Evolutionary conservation across 1,140 invertebrate species (phyloP).

Genomic region (Ephestia elutella): DNA sequence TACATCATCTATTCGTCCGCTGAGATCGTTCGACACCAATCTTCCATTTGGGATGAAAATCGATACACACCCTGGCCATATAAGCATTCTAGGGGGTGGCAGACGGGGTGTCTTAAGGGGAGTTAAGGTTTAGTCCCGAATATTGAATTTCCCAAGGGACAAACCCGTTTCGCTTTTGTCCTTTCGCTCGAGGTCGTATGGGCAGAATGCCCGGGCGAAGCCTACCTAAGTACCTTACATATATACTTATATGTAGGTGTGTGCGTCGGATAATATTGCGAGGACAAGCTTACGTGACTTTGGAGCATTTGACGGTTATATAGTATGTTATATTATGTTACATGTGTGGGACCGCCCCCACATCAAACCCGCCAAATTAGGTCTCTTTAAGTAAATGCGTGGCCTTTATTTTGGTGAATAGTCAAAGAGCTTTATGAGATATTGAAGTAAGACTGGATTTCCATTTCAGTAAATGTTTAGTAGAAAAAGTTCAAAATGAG

Average conservation of each 20-base stretch:
- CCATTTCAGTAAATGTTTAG: too few relatives aligned
- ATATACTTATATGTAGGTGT: conserved; percentile 38
- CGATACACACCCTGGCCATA: conserved; percentile 73
- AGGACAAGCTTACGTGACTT: conserved; percentile 66
- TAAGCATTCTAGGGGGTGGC: conserved; percentile 69
- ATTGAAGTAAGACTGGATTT: too few relatives aligned
- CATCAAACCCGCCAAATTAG: conserved; percentile 64
- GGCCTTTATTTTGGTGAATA: conserved; percentile 3
- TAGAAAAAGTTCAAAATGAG: too few relatives aligned
- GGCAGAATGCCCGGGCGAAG: conserved; percentile 60
- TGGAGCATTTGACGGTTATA: conserved; percentile 56
- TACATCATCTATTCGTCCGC: conserved; percentile 72
- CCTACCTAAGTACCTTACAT: conserved; percentile 32
- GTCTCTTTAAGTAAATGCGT: conserved; percentile 35
- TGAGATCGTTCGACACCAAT: conserved; percentile 70
- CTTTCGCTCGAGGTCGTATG: conserved; percentile 66
- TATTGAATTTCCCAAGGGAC: conserved; percentile 74
- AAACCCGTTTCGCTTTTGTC: conserved; percentile 74
- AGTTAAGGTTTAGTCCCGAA: conserved; percentile 74
- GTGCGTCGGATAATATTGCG: conserved; percentile 66
- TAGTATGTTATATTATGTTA: conserved; percentile 31
- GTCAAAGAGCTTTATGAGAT: too few relatives aligned
- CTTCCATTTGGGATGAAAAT: conserved; percentile 74
- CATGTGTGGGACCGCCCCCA: conserved; percentile 32
- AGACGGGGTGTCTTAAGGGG: conserved; percentile 69